Conservation (phyloP, 2,888 invertebrate genomes). For the Mesopsocus fuscifrons region DNA sequence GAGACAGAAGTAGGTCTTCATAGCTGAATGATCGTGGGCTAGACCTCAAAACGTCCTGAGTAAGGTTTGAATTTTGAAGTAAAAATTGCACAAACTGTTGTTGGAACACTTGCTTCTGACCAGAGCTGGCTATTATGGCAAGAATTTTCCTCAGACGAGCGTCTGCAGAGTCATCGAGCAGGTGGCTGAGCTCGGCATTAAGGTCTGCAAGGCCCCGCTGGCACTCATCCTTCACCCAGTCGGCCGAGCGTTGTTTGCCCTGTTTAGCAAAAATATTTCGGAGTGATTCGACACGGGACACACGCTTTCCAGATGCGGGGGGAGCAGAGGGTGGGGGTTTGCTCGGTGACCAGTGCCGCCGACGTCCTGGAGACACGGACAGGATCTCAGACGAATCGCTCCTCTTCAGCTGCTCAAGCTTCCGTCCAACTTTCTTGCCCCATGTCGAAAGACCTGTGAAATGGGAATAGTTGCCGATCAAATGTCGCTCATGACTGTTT, state of each 20-base stretch:
- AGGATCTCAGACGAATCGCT: constrained; percentile 36
- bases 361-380: constrained; percentile 24
- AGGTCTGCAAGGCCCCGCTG: constrained; percentile 22
- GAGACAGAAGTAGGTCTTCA: constrained; percentile 23
- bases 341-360: constrained; percentile 28
- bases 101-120: background rate
- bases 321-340: constrained; percentile 14
- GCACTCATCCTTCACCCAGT: constrained; percentile 21
- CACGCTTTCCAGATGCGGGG: constrained; percentile 20
- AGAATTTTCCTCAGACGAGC: constrained; percentile 13
- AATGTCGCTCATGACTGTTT: too few species aligned
- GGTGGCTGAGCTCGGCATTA: constrained; percentile 20
- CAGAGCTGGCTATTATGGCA: background rate
- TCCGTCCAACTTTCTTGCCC: constrained; percentile 37
- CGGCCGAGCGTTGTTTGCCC: constrained; percentile 18
- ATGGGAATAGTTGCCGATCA: too few species aligned
- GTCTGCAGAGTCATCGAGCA: constrained; percentile 14
- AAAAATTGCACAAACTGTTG: constrained; percentile 1
- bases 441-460: constrained; percentile 35
- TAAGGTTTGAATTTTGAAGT: constrained; percentile 21
- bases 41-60: constrained; percentile 6
- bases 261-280: constrained; percentile 28
- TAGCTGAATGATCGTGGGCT: background rate
- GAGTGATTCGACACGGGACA: constrained; percentile 33
- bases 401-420: constrained; percentile 38